Percentiles rank a stretch among this genome's conserved stretches.
Evolutionary conservation across 2,888 invertebrate genomes (phyloP).

Genomic region (Saturnia pavonia): DNA sequence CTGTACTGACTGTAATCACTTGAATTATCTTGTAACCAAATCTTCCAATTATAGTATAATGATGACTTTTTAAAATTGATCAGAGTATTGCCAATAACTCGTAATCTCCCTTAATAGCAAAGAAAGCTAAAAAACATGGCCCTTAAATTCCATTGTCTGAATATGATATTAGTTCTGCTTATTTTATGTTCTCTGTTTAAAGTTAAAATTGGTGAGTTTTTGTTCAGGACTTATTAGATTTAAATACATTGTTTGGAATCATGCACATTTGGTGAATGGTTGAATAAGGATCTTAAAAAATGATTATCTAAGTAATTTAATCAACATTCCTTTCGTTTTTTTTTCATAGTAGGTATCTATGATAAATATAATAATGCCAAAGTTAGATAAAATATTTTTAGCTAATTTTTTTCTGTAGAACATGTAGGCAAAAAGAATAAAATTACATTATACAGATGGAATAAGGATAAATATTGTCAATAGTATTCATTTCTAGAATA

Average conservation of each 20-base stretch:
- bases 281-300: neutral
- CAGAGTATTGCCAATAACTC: neutral
- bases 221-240: too few relatives aligned
- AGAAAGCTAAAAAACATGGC: neutral
- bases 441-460: neutral
- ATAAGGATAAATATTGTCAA: neutral
- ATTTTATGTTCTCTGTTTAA: too few relatives aligned
- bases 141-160: too few relatives aligned
- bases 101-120: neutral
- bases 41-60: neutral
- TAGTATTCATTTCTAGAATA: neutral
- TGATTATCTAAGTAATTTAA: neutral
- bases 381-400: too few relatives aligned
- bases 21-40: neutral
- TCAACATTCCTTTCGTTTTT: neutral
- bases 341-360: too few relatives aligned
- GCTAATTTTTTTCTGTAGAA: too few relatives aligned
- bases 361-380: too few relatives aligned
- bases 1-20: too few relatives aligned
- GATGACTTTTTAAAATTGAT: neutral
- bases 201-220: too few relatives aligned
- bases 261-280: neutral
- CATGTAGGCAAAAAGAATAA: too few relatives aligned
- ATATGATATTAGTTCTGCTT: too few relatives aligned
- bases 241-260: neutral